Percentiles rank a stretch among this genome's conserved stretches.
phyloP scores from a whole-genome alignment of 64 coral and sea anemone genomes.

The Cladopsammia gracilis region DNA sequence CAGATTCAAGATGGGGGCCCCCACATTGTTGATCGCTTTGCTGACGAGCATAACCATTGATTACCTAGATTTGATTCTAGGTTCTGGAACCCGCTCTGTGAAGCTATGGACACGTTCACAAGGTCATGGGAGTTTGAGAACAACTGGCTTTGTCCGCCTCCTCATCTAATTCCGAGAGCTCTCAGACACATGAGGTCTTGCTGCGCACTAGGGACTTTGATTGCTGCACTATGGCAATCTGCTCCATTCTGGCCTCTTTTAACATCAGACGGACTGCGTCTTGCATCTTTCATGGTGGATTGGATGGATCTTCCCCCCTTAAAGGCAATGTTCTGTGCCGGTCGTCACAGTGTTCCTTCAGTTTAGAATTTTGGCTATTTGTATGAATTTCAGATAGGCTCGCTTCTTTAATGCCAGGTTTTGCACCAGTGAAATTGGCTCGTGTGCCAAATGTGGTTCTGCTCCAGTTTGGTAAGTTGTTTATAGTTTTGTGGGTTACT shows the following conservation, averaged over 20 bases:
- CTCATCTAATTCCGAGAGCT: conserved; percentile 4
- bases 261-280: neutral
- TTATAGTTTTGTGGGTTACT: too few species aligned
- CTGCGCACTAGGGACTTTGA: conserved; percentile 3
- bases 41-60: conserved; percentile 12
- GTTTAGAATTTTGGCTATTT: conserved; percentile 54
- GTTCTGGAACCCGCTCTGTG: conserved; percentile 4
- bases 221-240: neutral
- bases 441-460: too few species aligned
- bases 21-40: conserved; percentile 32
- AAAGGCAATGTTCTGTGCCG: conserved; percentile 36
- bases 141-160: conserved; percentile 39
- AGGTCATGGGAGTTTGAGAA: conserved; percentile 7
- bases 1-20: conserved; percentile 32
- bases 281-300: neutral
- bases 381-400: too few species aligned
- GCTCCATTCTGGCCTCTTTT: conserved; percentile 20
- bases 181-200: conserved; percentile 27
- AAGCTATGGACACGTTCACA: conserved; percentile 28
- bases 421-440: too few species aligned
- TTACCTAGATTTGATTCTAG: conserved; percentile 44
- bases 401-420: too few species aligned
- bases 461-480: too few species aligned
- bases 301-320: conserved; percentile 11
- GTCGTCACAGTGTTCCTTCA: conserved; percentile 51